These are phyloP conservation scores for Aleadryas rufinucha DNA, from an alignment of 2,113 vertebrate genomes.

Conservation along the genomic window DNA sequence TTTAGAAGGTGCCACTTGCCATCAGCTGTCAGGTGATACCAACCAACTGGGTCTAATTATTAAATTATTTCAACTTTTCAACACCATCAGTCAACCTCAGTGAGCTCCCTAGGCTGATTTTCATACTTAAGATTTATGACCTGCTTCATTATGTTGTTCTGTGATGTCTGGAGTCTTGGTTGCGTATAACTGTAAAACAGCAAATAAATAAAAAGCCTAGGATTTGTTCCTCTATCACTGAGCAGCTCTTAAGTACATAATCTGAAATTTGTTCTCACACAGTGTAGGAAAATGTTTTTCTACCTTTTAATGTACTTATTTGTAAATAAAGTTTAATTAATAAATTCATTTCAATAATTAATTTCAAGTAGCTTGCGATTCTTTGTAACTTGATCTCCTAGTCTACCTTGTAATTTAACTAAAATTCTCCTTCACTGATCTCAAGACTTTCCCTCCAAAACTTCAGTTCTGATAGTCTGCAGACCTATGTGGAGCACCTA, in stretches of 20 bases:
- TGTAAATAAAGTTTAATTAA: slow-evolving; percentile 32
- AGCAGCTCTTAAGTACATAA: not conserved
- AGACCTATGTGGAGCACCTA: slow-evolving; percentile 34
- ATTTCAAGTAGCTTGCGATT: not conserved
- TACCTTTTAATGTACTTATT: not conserved
- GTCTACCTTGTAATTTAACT: slow-evolving; percentile 32
- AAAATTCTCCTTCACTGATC: slow-evolving; percentile 59
- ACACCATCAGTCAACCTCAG: not conserved
- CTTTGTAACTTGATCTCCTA: slow-evolving; percentile 28
- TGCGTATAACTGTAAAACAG: not conserved
- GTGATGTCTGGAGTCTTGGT: not conserved
- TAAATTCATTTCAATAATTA: not conserved
- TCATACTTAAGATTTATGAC: not conserved
- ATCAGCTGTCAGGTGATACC: not conserved
- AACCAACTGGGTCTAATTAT: not conserved
- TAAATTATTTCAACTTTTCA: not conserved
- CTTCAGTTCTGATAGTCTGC: slow-evolving; percentile 40
- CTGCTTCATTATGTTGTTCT: not conserved
- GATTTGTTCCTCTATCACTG: not conserved
- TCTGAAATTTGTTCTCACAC: not conserved
- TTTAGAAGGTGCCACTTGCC: not conserved
- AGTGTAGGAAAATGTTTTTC: not conserved
- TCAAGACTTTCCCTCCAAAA: not conserved
- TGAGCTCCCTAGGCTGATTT: not conserved
- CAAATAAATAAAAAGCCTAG: not conserved